A percentile compares a stretch with the other conserved stretches of the same genome.
Evolutionary conservation across 2,113 vertebrate genomes (phyloP).

Genomic region (Oryzias melastigma): DNA sequence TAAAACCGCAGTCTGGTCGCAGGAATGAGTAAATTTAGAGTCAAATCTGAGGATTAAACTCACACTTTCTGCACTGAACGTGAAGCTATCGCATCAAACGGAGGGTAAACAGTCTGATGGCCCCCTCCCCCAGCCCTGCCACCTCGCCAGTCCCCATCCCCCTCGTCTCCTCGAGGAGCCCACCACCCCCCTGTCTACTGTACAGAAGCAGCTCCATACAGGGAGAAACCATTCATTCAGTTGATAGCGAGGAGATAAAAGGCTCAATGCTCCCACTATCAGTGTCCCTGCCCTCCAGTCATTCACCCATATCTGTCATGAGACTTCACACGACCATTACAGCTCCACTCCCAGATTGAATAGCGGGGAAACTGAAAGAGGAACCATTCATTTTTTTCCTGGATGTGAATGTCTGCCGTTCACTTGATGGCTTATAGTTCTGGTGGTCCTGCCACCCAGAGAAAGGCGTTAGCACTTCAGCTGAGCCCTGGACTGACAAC

Average conservation of each 20-base stretch:
- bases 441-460: too few species aligned
- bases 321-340: too few species aligned
- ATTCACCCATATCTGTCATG: too few species aligned
- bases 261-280: too few species aligned
- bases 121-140: slow-evolving; percentile 32
- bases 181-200: slow-evolving; percentile 3
- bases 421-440: too few species aligned
- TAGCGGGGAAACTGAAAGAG: too few species aligned
- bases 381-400: too few species aligned
- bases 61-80: slow-evolving; percentile 23
- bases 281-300: too few species aligned
- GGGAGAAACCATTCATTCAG: neutral
- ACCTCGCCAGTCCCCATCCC: slow-evolving; percentile 13
- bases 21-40: slow-evolving; percentile 27
- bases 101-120: slow-evolving; percentile 38
- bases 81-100: slow-evolving; percentile 38
- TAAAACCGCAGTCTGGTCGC: slow-evolving; percentile 3
- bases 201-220: neutral
- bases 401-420: too few species aligned
- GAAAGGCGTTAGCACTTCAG: too few species aligned
- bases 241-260: neutral
- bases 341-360: too few species aligned
- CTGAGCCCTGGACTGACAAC: too few species aligned
- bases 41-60: slow-evolving; percentile 37
- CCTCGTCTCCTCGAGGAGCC: slow-evolving; percentile 15